Evolutionary conservation across 2,797 vertebrate species (phyloP).

Genomic region (Sphenodon punctatus): DNA sequence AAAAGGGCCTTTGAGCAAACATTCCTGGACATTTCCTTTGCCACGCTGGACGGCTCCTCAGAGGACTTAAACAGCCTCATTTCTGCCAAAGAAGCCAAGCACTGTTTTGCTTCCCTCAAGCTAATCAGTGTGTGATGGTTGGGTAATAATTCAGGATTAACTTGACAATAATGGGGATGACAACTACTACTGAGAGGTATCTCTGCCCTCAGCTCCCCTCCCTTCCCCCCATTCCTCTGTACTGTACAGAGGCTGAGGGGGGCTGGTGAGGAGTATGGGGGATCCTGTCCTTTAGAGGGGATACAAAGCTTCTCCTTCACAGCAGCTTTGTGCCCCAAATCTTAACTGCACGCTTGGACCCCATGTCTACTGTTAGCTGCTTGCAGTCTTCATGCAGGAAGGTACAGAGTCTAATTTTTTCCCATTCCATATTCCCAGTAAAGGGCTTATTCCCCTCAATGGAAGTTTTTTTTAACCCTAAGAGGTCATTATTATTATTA

Average conservation of each 20-base stretch:
- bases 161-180: conserved; percentile 57
- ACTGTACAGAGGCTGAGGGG: not conserved
- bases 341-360: not conserved
- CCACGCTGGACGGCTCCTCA: conserved; percentile 7
- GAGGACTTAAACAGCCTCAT: conserved; percentile 14
- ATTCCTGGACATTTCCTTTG: conserved; percentile 40
- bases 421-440: too few relatives aligned
- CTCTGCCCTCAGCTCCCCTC: conserved; percentile 41
- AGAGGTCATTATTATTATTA: too few relatives aligned
- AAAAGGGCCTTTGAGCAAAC: conserved; percentile 29
- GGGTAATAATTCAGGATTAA: conserved; percentile 59
- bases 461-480: too few relatives aligned
- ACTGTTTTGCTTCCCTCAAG: conserved; percentile 38
- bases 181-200: conserved; percentile 49
- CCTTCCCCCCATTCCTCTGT: too few relatives aligned
- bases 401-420: too few relatives aligned
- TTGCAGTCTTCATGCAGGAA: too few relatives aligned
- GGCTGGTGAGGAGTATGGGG: too few relatives aligned
- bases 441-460: too few relatives aligned
- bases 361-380: not conserved
- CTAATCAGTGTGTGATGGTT: conserved; percentile 28
- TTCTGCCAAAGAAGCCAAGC: not conserved
- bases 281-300: fast-evolving
- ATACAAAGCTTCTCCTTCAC: not conserved
- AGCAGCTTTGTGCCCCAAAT: not conserved